Percentiles rank a stretch among this genome's conserved stretches.
phyloP scores from a whole-genome alignment of 1,140 invertebrate genomes.

The Daktulosphaira vitifoliae region DNA sequence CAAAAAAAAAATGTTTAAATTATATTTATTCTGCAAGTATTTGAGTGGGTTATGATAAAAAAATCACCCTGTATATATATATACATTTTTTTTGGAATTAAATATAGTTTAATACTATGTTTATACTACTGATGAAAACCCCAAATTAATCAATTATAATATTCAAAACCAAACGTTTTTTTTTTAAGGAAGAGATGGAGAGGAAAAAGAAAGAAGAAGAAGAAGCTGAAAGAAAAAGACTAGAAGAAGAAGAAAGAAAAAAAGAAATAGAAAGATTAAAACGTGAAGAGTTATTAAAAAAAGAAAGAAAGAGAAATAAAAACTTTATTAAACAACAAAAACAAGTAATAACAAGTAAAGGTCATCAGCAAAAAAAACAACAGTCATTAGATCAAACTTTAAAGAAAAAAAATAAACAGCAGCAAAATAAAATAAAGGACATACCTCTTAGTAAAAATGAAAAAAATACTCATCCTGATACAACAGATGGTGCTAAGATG shows the following conservation, averaged over 20 bases:
- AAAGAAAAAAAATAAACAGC: constrained; percentile 30
- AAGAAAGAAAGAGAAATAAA: constrained; percentile 35
- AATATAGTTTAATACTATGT: no score
- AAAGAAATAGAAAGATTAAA: constrained; percentile 42
- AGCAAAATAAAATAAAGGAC: constrained; percentile 10
- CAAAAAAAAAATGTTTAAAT: no score
- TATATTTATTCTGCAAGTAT: no score
- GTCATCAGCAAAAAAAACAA: constrained; percentile 18
- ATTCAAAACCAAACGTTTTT: no score
- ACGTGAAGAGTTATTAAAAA: constrained; percentile 36
- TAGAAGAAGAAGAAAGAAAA: constrained; percentile 43
- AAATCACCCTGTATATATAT: no score
- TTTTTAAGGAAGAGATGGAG: constrained; percentile 48
- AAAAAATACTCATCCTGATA: constrained; percentile 18
- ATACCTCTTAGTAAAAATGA: not conserved
- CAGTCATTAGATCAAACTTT: constrained; percentile 9
- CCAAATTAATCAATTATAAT: no score
- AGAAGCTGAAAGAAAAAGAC: constrained; percentile 45
- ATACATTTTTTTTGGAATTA: not conserved
- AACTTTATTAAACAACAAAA: no score
- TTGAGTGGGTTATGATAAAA: no score
- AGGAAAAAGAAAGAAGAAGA: constrained; percentile 47
- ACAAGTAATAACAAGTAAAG: constrained; percentile 12
- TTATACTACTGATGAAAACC: no score
- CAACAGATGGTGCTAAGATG: constrained; percentile 51